Percentiles rank a stretch among this genome's conserved stretches.
phyloP scores from a whole-genome alignment of 2,888 invertebrate species.

The Beris morrisii region DNA sequence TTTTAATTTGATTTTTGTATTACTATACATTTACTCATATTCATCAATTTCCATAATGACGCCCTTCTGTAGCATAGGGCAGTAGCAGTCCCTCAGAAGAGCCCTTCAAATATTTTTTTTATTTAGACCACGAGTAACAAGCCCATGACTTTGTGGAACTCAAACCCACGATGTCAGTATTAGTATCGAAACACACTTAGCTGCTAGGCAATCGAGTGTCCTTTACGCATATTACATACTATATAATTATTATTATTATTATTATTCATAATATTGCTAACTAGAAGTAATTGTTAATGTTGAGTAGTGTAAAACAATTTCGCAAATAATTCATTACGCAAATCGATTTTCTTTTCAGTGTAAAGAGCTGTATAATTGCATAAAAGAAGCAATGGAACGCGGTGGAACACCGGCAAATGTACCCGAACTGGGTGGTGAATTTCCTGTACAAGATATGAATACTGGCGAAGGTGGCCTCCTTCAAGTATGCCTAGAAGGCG shows the following conservation, averaged over 20 bases:
- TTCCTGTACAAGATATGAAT: slow-evolving; percentile 96
- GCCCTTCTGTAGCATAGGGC: too few species aligned
- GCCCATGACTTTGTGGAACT: background rate
- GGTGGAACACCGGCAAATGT: slow-evolving; percentile 65
- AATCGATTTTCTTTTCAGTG: slow-evolving; percentile 64
- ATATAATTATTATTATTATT: too few species aligned
- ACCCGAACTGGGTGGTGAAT: slow-evolving; percentile 79
- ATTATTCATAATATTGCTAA: background rate
- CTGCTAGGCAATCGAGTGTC: too few species aligned
- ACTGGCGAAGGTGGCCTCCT: slow-evolving; percentile 96
- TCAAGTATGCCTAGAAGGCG: slow-evolving; percentile 99
- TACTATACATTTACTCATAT: too few species aligned
- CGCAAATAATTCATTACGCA: too few species aligned
- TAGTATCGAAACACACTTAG: background rate
- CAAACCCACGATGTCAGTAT: background rate
- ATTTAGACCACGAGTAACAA: background rate
- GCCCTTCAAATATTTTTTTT: too few species aligned
- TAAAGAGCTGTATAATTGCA: slow-evolving; percentile 96
- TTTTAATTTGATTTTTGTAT: too few species aligned
- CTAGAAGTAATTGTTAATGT: too few species aligned
- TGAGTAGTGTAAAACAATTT: too few species aligned
- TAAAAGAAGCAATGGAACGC: slow-evolving; percentile 98
- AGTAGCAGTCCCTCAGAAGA: too few species aligned
- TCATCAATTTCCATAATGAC: too few species aligned
- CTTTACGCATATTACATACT: too few species aligned